These are phyloP conservation scores for Epinephelus lanceolatus DNA, from an alignment of 2,113 vertebrate genomes.

Conservation along the genomic window DNA sequence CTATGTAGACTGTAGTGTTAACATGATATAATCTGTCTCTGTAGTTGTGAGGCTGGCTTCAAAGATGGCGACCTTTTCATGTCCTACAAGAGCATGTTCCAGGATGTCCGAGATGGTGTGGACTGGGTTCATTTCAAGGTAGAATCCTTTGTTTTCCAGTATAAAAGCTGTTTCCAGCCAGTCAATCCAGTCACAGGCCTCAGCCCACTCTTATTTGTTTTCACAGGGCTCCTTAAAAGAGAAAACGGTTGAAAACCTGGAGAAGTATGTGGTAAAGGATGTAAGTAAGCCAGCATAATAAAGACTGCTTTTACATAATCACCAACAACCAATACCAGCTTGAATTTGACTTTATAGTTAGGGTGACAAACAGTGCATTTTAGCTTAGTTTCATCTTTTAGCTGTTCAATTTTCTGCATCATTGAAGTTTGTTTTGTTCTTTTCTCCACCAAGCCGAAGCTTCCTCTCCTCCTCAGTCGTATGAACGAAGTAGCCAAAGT, in stretches of 20 bases:
- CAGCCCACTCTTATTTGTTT: not conserved
- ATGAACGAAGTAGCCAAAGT: slow-evolving; percentile 97
- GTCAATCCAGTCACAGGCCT: not conserved
- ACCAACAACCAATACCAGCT: not conserved
- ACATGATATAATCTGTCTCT: not conserved
- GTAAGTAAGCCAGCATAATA: slow-evolving; percentile 82
- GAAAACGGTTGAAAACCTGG: slow-evolving; percentile 96
- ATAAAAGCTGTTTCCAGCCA: not conserved
- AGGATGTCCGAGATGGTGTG: slow-evolving; percentile 95
- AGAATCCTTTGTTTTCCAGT: not conserved
- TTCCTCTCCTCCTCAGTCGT: slow-evolving; percentile 94
- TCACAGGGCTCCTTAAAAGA: slow-evolving; percentile 94
- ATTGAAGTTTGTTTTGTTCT: not conserved
- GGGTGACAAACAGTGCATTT: not conserved
- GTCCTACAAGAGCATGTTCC: slow-evolving; percentile 99
- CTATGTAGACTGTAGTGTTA: not conserved
- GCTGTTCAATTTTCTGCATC: not conserved
- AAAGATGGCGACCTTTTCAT: slow-evolving; percentile 98
- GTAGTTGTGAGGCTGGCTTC: slow-evolving; percentile 94
- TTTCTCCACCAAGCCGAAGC: slow-evolving; percentile 86
- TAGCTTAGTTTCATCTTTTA: not conserved
- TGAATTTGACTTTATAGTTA: not conserved
- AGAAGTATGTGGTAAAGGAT: slow-evolving; percentile 97
- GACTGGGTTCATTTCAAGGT: slow-evolving; percentile 98
- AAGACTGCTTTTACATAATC: not conserved